These are phyloP conservation scores for Zele albiditarsus DNA, from an alignment of 2,888 invertebrate genomes.

Conservation along the genomic window DNA sequence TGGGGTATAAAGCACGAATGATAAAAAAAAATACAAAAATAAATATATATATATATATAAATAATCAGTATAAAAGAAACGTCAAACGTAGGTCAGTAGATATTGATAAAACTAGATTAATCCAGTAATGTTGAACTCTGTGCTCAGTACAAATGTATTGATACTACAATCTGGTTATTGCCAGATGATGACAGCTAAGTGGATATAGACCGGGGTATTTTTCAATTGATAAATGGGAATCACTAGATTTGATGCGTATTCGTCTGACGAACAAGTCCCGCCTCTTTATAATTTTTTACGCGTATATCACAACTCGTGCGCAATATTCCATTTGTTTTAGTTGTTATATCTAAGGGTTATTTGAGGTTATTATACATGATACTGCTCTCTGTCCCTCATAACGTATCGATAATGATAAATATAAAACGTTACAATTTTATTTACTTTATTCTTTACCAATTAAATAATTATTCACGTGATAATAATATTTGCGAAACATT, in stretches of 20 bases:
- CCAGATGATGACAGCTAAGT: slow-evolving; percentile 57
- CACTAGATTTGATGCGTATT: slow-evolving; percentile 59
- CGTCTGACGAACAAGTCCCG: slow-evolving; percentile 28
- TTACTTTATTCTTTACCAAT: neutral
- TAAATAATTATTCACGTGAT: neutral
- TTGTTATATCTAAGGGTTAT: slow-evolving; percentile 40
- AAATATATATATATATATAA: slow-evolving; percentile 40
- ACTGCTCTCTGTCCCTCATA: neutral
- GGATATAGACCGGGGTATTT: slow-evolving; percentile 59
- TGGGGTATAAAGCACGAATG: neutral
- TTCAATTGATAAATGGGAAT: slow-evolving; percentile 65
- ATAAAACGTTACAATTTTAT: neutral
- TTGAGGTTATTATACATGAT: slow-evolving; percentile 42
- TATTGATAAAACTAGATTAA: slow-evolving; percentile 61
- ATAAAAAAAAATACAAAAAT: slow-evolving; percentile 32
- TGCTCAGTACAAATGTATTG: slow-evolving; percentile 54
- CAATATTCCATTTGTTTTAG: slow-evolving; percentile 38
- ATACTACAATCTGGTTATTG: slow-evolving; percentile 61
- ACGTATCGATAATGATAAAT: neutral
- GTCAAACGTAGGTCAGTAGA: slow-evolving; percentile 60
- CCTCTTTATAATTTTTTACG: slow-evolving; percentile 8
- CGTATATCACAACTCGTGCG: slow-evolving; percentile 43
- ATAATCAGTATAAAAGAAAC: slow-evolving; percentile 51
- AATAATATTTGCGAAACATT: neutral
- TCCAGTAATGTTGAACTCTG: slow-evolving; percentile 61